Evolutionary conservation across 2,797 vertebrate genomes (phyloP).

Genomic region (Coilia nasus): DNA sequence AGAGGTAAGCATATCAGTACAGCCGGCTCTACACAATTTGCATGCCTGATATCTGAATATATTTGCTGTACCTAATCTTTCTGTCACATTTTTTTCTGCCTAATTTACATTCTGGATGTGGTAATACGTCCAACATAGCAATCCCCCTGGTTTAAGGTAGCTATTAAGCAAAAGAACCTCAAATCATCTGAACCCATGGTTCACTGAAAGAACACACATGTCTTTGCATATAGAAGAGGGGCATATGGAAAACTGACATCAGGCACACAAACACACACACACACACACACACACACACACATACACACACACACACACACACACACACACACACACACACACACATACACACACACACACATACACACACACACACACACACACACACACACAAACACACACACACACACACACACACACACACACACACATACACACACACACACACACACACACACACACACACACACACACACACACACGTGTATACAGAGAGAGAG

Average conservation of each 20-base stretch:
- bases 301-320: slow-evolving; percentile 5
- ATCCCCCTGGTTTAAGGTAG: not conserved
- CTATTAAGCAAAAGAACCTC: not conserved
- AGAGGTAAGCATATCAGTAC: not conserved
- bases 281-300: slow-evolving; percentile 3
- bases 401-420: no score
- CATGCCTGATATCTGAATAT: slow-evolving; percentile 8
- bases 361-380: no score
- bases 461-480: no score
- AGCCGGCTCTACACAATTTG: not conserved
- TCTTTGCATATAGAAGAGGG: not conserved
- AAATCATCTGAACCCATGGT: not conserved
- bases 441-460: no score
- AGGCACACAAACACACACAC: not conserved
- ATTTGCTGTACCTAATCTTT: not conserved
- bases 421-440: no score
- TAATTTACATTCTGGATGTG: slow-evolving; percentile 1
- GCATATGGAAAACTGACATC: not conserved
- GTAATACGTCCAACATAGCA: not conserved
- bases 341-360: no score
- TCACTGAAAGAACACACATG: not conserved
- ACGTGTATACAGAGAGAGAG: no score
- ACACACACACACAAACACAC: no score
- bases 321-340: no score
- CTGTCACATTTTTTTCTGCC: not conserved